Percentiles rank a stretch among this genome's conserved stretches.
phyloP scores from a whole-genome alignment of 2,888 invertebrate genomes.

The Chrysotoxum bicinctum region DNA sequence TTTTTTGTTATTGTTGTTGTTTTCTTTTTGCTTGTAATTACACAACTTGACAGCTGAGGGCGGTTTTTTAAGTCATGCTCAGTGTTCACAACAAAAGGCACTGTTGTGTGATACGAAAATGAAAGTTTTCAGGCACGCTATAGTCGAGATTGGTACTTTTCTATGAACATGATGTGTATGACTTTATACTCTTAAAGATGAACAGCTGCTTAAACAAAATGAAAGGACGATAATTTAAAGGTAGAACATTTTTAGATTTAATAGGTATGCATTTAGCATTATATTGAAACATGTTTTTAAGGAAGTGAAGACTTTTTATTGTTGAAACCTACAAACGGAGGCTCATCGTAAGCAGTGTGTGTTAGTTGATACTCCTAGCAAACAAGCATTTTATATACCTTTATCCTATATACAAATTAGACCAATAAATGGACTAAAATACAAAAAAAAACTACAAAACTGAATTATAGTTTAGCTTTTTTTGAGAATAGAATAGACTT shows the following conservation, averaged over 20 bases:
- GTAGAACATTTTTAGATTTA: background rate
- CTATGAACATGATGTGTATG: background rate
- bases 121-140: constrained; percentile 56
- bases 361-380: no score
- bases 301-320: no score
- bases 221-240: constrained; percentile 18
- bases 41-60: constrained; percentile 46
- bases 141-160: constrained; percentile 13
- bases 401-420: no score
- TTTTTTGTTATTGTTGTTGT: constrained; percentile 17
- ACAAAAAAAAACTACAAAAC: no score
- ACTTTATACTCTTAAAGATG: background rate
- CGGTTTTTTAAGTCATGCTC: constrained; percentile 30
- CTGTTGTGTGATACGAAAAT: constrained; percentile 29
- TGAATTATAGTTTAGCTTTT: no score
- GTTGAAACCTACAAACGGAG: no score
- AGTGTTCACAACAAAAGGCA: constrained; percentile 36
- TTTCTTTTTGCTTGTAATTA: constrained; percentile 10
- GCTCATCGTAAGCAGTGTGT: no score
- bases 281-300: background rate
- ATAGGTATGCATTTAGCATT: no score
- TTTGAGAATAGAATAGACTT: no score
- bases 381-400: no score
- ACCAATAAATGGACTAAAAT: no score
- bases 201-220: constrained; percentile 34